Conservation (phyloP, 2,888 invertebrate genomes). For the Diachrysia chrysitis region DNA sequence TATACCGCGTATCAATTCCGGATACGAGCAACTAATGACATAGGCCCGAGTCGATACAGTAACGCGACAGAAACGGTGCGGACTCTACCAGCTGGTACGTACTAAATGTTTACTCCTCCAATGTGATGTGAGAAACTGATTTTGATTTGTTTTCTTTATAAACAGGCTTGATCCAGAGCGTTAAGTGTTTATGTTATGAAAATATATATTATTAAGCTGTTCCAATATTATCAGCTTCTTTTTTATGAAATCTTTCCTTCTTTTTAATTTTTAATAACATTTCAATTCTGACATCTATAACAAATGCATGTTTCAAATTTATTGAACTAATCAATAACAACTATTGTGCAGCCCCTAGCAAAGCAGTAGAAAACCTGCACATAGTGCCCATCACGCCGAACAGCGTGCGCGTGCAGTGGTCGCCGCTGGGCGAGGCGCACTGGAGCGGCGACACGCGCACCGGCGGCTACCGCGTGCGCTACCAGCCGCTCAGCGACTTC, state of each 20-base stretch:
- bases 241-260: too few species aligned
- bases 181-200: neutral
- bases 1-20: conserved; percentile 97
- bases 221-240: too few species aligned
- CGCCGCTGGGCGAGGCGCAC: conserved; percentile 92
- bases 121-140: neutral
- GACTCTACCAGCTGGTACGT: conserved; percentile 94
- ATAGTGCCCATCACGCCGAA: conserved; percentile 98
- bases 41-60: conserved; percentile 98
- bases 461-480: conserved; percentile 96
- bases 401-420: conserved; percentile 98
- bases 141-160: neutral
- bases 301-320: too few species aligned
- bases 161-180: neutral
- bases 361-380: conserved; percentile 93
- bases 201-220: too few species aligned
- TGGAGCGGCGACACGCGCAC: conserved; percentile 97
- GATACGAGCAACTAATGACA: conserved; percentile 98
- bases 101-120: neutral
- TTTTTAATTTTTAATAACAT: too few species aligned
- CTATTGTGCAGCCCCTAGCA: conserved; percentile 94
- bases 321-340: too few species aligned
- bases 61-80: conserved; percentile 95
- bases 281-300: too few species aligned
- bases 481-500: conserved; percentile 96